Percentiles rank a stretch among this genome's conserved stretches.
Evolutionary conservation across 2,888 invertebrate genomes (phyloP).

Genomic region (Athetis lepigone): DNA sequence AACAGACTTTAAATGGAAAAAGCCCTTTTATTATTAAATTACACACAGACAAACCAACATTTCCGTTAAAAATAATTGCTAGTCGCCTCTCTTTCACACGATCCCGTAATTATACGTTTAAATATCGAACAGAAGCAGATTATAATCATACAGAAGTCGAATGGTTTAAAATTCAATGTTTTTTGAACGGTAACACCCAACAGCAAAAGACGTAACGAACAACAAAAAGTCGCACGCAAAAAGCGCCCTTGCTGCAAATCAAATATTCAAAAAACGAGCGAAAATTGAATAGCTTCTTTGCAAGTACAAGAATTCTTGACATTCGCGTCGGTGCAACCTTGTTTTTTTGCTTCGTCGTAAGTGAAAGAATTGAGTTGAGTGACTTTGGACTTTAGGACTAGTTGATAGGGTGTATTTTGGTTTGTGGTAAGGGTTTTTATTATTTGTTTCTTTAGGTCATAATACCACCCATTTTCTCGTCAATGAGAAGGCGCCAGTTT

Average conservation of each 20-base stretch:
- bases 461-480: constrained; percentile 74
- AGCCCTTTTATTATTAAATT: constrained; percentile 8
- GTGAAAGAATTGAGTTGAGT: background rate
- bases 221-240: constrained; percentile 52
- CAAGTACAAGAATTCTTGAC: constrained; percentile 70
- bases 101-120: constrained; percentile 46
- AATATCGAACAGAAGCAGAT: constrained; percentile 52
- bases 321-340: constrained; percentile 61
- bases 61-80: background rate
- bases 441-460: constrained; percentile 67
- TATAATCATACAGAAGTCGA: constrained; percentile 62
- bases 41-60: constrained; percentile 14
- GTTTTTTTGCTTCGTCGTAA: constrained; percentile 29
- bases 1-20: background rate
- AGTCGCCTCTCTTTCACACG: constrained; percentile 51
- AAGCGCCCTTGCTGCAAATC: constrained; percentile 55
- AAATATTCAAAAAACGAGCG: constrained; percentile 61
- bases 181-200: constrained; percentile 72
- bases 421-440: constrained; percentile 38
- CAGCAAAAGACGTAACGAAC: constrained; percentile 52
- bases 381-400: rapidly evolving
- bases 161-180: constrained; percentile 63
- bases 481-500: constrained; percentile 80
- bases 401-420: constrained; percentile 25
- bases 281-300: constrained; percentile 69